phyloP scores from a whole-genome alignment of 2,113 vertebrate species.

The Chinchilla lanigera region DNA sequence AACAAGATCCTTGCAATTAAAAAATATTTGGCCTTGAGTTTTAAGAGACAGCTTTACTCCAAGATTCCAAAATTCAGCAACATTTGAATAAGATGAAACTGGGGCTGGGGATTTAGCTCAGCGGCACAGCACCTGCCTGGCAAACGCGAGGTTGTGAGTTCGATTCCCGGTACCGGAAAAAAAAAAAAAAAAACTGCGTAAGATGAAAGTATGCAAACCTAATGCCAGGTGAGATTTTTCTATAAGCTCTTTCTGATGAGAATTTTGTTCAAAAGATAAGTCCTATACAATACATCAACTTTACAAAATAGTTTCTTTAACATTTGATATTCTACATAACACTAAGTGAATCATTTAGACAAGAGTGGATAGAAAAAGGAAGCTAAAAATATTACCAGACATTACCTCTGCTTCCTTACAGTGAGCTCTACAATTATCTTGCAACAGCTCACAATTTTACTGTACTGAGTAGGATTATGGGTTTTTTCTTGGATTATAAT shows the following conservation, averaged over 20 bases:
- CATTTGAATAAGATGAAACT: constrained; percentile 47
- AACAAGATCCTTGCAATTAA: background rate
- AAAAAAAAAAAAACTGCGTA: too few relatives aligned
- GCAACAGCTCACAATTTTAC: constrained; percentile 54
- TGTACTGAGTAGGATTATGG: background rate
- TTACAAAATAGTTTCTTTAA: constrained; percentile 48
- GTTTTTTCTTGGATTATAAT: background rate
- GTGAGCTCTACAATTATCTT: constrained; percentile 54
- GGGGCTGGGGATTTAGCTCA: too few relatives aligned
- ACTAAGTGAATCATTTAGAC: constrained; percentile 51
- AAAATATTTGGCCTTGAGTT: background rate
- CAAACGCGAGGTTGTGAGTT: too few relatives aligned
- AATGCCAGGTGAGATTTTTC: background rate
- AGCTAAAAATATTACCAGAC: constrained; percentile 66
- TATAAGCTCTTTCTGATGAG: constrained; percentile 10
- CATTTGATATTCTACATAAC: constrained; percentile 51
- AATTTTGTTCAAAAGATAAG: constrained; percentile 34
- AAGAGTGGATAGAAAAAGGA: constrained; percentile 27
- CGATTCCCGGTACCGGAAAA: too few relatives aligned
- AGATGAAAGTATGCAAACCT: background rate
- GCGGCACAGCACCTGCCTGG: too few relatives aligned
- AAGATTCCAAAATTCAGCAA: constrained; percentile 29
- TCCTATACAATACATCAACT: background rate
- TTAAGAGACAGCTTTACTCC: background rate
- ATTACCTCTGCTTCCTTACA: constrained; percentile 54